Evolutionary conservation across 2,888 invertebrate genomes (phyloP).

Genomic region (Anticlea derivata): DNA sequence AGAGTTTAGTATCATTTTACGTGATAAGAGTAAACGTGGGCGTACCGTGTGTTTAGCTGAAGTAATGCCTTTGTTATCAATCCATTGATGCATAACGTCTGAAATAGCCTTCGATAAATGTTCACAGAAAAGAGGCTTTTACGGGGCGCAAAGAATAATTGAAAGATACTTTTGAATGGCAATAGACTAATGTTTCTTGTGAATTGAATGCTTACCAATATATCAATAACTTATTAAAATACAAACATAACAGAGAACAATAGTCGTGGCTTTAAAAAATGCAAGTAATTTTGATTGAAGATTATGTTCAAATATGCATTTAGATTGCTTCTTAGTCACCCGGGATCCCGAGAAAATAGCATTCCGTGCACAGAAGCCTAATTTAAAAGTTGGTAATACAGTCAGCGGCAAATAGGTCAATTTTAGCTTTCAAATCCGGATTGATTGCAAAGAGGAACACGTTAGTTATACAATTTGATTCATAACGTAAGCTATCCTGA

Average conservation of each 20-base stretch:
- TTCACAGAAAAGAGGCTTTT: conserved; percentile 10
- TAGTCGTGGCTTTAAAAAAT: no score
- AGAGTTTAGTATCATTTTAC: conserved; percentile 17
- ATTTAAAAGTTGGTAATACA: conserved; percentile 1
- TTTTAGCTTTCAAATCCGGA: no score
- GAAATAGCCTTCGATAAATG: conserved; percentile 16
- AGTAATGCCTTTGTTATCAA: conserved; percentile 33
- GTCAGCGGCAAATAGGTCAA: not conserved
- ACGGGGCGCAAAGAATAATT: not conserved
- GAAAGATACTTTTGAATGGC: no score
- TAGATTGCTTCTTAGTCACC: conserved; percentile 20
- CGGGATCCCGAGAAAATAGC: conserved; percentile 22
- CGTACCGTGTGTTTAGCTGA: conserved; percentile 9
- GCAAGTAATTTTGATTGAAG: conserved; percentile 9
- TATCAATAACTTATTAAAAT: no score
- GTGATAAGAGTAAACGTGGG: conserved; percentile 17
- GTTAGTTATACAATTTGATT: no score
- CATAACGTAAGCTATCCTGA: no score
- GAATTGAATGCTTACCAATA: no score
- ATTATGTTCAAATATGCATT: conserved; percentile 30
- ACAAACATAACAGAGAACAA: no score
- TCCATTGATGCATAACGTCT: conserved; percentile 14
- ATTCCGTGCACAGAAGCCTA: conserved; percentile 15
- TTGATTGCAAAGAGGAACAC: no score
- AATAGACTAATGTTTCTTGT: no score